These are phyloP conservation scores for Cryptomyrus ogoouensis DNA, from an alignment of 2,113 vertebrate species.

Conservation along the genomic window DNA sequence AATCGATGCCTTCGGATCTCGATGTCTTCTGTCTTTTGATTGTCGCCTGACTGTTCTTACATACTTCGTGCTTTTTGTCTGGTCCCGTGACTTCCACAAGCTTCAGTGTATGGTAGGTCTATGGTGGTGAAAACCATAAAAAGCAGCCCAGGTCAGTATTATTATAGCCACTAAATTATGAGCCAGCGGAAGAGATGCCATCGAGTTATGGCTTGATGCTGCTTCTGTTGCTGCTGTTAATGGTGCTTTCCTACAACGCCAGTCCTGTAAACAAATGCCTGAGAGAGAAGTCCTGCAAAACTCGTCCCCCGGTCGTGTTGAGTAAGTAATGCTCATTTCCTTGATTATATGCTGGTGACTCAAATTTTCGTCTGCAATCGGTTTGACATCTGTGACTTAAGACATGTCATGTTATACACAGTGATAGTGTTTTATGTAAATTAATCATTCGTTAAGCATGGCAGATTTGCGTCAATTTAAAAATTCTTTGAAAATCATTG, in stretches of 20 bases:
- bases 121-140: background rate
- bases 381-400: background rate
- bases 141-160: background rate
- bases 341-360: background rate
- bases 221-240: slow-evolving; percentile 34
- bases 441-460: background rate
- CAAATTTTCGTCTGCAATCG: background rate
- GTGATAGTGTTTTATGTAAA: background rate
- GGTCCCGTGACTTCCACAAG: background rate
- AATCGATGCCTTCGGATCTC: slow-evolving; percentile 10
- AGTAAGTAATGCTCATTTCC: slow-evolving; percentile 48
- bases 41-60: background rate
- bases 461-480: background rate
- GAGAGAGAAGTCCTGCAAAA: slow-evolving; percentile 27
- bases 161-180: slow-evolving; percentile 34
- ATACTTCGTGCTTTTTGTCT: background rate
- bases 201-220: slow-evolving; percentile 32
- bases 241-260: slow-evolving; percentile 36
- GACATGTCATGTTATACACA: background rate
- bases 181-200: slow-evolving; percentile 50
- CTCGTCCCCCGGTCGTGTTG: slow-evolving; percentile 60
- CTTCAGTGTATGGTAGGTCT: background rate
- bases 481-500: background rate
- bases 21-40: background rate
- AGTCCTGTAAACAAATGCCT: slow-evolving; percentile 42